A percentile compares a stretch with the other conserved stretches of the same genome.
Evolutionary conservation across 2,113 vertebrate species (phyloP).

Genomic region (Phyllostomus discolor): DNA sequence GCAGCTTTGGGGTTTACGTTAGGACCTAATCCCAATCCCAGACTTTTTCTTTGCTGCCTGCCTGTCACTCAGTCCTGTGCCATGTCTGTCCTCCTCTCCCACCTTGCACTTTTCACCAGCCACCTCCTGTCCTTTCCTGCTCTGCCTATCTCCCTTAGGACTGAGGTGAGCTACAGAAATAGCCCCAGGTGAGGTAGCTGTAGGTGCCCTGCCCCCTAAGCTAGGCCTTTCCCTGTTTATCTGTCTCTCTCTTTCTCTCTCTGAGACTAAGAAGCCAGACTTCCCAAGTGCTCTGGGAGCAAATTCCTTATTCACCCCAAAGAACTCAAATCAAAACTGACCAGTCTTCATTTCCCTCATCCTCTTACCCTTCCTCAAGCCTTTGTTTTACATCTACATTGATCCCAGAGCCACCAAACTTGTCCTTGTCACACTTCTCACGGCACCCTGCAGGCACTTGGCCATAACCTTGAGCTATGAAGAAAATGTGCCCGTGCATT

Average conservation of each 20-base stretch:
- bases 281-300: slow-evolving; percentile 35
- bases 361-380: background rate
- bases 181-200: background rate
- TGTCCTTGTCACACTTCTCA: background rate
- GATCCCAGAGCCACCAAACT: background rate
- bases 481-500: background rate
- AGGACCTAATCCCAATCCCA: background rate
- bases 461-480: background rate
- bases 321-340: slow-evolving; percentile 35
- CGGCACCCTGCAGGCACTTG: background rate
- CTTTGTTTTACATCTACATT: background rate
- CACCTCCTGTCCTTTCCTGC: background rate
- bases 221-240: background rate
- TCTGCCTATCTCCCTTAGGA: background rate
- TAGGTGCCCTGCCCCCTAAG: background rate
- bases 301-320: slow-evolving; percentile 35
- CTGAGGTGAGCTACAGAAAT: background rate
- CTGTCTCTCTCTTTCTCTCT: background rate
- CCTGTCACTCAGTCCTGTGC: background rate
- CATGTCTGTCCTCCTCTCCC: rapidly evolving
- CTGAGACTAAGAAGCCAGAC: slow-evolving; percentile 38
- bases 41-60: background rate
- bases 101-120: background rate
- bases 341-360: background rate
- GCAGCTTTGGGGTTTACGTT: slow-evolving; percentile 65